Evolutionary conservation across 2,797 vertebrate genomes (phyloP).

Genomic region (Epinephelus coioides): DNA sequence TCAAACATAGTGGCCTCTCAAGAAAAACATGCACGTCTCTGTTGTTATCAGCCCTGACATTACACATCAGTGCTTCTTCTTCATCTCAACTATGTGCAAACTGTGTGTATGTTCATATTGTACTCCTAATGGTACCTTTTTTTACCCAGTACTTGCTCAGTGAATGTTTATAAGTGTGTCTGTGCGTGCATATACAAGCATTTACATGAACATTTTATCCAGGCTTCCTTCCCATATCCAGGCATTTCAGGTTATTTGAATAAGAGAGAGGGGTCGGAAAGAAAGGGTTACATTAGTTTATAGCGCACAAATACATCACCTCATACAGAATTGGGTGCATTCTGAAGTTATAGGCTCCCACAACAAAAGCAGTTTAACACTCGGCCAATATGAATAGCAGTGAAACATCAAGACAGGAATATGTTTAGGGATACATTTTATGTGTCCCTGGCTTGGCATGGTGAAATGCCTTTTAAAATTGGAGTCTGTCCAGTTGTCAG

Average conservation of each 20-base stretch:
- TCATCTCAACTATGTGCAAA: no score
- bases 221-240: constrained; percentile 6
- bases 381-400: constrained; percentile 58
- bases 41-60: background rate
- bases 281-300: constrained; percentile 44
- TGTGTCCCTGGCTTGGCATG: constrained; percentile 56
- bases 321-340: constrained; percentile 23
- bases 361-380: constrained; percentile 68
- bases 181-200: background rate
- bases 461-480: constrained; percentile 68
- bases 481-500: constrained; percentile 69
- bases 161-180: background rate
- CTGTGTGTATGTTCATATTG: background rate
- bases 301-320: constrained; percentile 56
- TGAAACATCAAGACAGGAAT: constrained; percentile 58
- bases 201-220: constrained; percentile 12
- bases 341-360: constrained; percentile 54
- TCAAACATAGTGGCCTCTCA: no score
- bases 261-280: constrained; percentile 5
- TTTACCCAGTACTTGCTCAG: background rate
- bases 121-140: background rate
- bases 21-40: background rate
- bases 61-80: no score
- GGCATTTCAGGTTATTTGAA: constrained; percentile 31
- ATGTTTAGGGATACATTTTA: constrained; percentile 62